Base-by-base conservation (phyloP, 2,888 invertebrate genomes). In the Nemotelus nigrinus region DNA sequence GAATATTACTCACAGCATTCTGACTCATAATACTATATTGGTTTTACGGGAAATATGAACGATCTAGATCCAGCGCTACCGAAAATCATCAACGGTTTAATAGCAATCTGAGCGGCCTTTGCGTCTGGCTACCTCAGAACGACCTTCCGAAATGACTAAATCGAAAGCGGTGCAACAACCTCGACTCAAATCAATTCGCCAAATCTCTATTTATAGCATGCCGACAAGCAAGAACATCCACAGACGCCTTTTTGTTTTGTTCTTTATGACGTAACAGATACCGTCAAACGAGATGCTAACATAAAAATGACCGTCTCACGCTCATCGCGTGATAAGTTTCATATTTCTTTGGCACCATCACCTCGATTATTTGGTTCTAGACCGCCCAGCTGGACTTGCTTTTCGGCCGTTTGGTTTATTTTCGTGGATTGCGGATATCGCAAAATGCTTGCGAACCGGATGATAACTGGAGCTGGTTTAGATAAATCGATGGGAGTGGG, bases 381-480 rank as follows among this genome's bases (percentile, higher is more conserved):
- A 65, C 65, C 65, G 65, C 68, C 41, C 53, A 68, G 47, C 3
- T 68, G 48, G 53, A 48, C 48, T 48, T 8, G 53, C 10, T n/a
- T 58, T n/a, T 10, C 10, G 53, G 53, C 50, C 41, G 47, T 48
- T 50, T 48, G 8, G 41, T 68, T 68, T 53, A 44, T 68, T 68
- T 68, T 25, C n/a, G 3, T 39, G 68, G 68, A 47, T 68, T 68
- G 68, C 68, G 68, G 68, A 68, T 68, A 68, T 68, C 53, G 1
- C 25, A 1, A 25, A 25, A 53, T 53, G n/a, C 25, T 4, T 53
- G 53, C 39, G 39, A 68, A 44, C 68, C 68, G 68, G 68, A 68
- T 68, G 68, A 68, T 68, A 68, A 41, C 68, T 43, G 39, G 68
- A 68, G 8, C 68, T 43, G 39, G 68, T n/a, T 68, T 68, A 53